These are phyloP conservation scores for Meda fulgida DNA, from an alignment of 2,797 vertebrate genomes.

Conservation along the genomic window DNA sequence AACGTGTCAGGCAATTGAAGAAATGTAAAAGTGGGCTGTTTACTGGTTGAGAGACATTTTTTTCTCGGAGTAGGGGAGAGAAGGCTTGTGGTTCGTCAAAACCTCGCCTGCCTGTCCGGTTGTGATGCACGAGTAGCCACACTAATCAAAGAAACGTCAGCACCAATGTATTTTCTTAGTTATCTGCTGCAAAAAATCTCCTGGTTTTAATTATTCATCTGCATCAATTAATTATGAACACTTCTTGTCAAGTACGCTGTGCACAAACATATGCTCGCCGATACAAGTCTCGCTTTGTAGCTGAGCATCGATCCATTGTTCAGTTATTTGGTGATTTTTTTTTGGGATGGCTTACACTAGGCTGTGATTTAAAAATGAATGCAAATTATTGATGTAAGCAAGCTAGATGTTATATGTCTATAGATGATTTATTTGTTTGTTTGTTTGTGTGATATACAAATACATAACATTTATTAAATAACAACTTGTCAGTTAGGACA, in stretches of 20 bases:
- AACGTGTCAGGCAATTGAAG: slow-evolving; percentile 82
- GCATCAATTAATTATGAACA: slow-evolving; percentile 79
- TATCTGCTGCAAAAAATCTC: slow-evolving; percentile 69
- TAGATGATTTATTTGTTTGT: neutral
- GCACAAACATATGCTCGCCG: slow-evolving; percentile 63
- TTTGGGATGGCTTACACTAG: slow-evolving; percentile 31
- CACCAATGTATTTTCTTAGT: slow-evolving; percentile 77
- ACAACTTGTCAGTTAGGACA: neutral
- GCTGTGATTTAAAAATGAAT: slow-evolving; percentile 21
- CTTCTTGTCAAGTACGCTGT: slow-evolving; percentile 66
- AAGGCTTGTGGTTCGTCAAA: slow-evolving; percentile 75
- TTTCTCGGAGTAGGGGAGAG: slow-evolving; percentile 56
- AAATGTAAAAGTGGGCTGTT: slow-evolving; percentile 83
- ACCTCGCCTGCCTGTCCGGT: slow-evolving; percentile 71
- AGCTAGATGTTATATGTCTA: neutral
- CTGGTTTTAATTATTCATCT: slow-evolving; percentile 78
- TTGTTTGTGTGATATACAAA: neutral
- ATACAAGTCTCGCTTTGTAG: slow-evolving; percentile 62
- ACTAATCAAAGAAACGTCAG: slow-evolving; percentile 79
- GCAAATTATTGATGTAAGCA: slow-evolving; percentile 18
- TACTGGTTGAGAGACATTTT: slow-evolving; percentile 77
- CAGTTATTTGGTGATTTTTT: slow-evolving; percentile 54
- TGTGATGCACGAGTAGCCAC: slow-evolving; percentile 69
- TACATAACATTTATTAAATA: neutral
- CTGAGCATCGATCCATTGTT: slow-evolving; percentile 55